Conservation (phyloP, 2,888 invertebrate species). For the Gymnoscelis rufifasciata region DNA sequence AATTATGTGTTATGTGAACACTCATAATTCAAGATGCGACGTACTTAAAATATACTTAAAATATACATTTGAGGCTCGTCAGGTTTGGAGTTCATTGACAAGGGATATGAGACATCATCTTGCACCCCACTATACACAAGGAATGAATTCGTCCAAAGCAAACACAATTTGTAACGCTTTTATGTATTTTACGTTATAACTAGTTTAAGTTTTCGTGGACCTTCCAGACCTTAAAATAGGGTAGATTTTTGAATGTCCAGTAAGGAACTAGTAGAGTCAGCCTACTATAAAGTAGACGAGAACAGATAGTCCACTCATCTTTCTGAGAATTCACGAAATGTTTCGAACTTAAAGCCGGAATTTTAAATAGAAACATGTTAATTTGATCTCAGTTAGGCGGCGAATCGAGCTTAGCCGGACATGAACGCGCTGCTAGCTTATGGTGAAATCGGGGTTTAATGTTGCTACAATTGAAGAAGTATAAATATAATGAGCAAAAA, state of each 20-base stretch:
- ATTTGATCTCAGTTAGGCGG: too few species aligned
- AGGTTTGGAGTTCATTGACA: conserved; percentile 10
- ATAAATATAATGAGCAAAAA: too few species aligned
- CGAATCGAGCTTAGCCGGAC: too few species aligned
- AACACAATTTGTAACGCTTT: conserved; percentile 43
- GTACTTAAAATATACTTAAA: too few species aligned
- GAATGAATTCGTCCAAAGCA: conserved; percentile 40
- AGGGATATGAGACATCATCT: conserved; percentile 23
- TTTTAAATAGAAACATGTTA: not conserved
- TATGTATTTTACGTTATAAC: conserved; percentile 27
- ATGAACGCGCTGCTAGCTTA: too few species aligned
- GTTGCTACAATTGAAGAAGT: too few species aligned
- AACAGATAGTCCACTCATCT: conserved; percentile 12
- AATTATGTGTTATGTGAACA: too few species aligned
- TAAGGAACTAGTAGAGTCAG: conserved; percentile 21
- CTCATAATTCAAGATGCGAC: not conserved
- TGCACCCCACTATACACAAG: conserved; percentile 36
- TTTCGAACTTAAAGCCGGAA: not conserved
- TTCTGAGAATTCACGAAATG: too few species aligned
- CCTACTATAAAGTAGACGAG: conserved; percentile 29
- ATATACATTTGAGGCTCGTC: not conserved
- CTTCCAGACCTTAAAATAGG: conserved; percentile 7
- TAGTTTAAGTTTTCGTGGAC: conserved; percentile 9
- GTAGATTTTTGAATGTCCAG: conserved; percentile 11
- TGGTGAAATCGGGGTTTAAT: too few species aligned